phyloP scores from a whole-genome alignment of 2,797 vertebrate species.

The Bovichtus variegatus region DNA sequence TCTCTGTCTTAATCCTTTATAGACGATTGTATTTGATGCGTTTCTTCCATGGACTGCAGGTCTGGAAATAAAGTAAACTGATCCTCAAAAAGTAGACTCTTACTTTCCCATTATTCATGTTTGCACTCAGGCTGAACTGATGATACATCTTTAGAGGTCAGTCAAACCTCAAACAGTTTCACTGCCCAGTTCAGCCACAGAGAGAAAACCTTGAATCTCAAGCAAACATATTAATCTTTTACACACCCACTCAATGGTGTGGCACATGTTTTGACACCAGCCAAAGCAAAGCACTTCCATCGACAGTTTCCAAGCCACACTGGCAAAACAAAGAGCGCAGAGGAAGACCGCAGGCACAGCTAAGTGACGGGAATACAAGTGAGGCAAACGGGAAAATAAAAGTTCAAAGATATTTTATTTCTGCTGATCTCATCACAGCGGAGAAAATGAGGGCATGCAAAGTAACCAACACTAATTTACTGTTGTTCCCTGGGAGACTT shows the following conservation, averaged over 20 bases:
- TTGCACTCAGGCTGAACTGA: conserved; percentile 3
- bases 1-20: not conserved
- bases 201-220: conserved; percentile 29
- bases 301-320: conserved; percentile 45
- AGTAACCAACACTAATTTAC: not conserved
- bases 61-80: conserved; percentile 6
- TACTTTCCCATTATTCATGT: conserved; percentile 5
- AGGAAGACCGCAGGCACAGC: conserved; percentile 20
- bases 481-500: not conserved
- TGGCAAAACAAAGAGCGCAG: conserved; percentile 40
- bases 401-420: conserved; percentile 38
- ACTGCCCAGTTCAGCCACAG: conserved; percentile 4
- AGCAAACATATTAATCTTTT: conserved; percentile 66
- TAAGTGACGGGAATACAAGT: conserved; percentile 41
- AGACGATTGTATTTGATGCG: not conserved
- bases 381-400: conserved; percentile 38
- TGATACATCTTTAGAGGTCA: conserved; percentile 8
- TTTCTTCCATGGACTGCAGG: not conserved
- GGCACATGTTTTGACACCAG: conserved; percentile 56
- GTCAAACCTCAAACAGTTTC: conserved; percentile 33
- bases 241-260: conserved; percentile 52
- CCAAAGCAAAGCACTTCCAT: conserved; percentile 47
- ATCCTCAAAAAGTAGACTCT: not conserved
- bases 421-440: conserved; percentile 30
- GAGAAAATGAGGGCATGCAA: conserved; percentile 21